Conservation (phyloP, 1,140 invertebrate genomes). For the Lepeophtheirus salmonis region DNA sequence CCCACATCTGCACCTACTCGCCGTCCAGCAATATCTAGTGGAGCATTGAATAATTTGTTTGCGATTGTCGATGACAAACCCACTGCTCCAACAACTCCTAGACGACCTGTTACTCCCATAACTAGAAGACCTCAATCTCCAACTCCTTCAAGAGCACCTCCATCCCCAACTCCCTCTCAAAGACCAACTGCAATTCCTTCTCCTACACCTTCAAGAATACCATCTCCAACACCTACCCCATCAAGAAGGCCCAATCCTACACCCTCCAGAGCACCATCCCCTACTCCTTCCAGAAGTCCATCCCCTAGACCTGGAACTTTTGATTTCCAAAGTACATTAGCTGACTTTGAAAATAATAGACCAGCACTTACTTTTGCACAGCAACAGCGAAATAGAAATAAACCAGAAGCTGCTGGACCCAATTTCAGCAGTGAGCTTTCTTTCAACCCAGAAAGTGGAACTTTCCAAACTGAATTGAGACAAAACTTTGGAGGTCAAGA, state of each 20-base stretch:
- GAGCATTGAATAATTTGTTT: constrained; percentile 11
- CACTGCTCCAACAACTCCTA: background rate
- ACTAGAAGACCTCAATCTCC: constrained; percentile 15
- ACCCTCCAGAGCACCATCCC: background rate
- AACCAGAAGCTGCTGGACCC: constrained; percentile 3
- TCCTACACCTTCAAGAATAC: constrained; percentile 10
- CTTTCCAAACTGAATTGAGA: constrained; percentile 21
- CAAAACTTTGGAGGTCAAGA: constrained; percentile 2
- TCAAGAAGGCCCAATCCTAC: constrained; percentile 7
- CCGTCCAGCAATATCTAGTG: background rate
- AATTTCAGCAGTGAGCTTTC: constrained; percentile 21
- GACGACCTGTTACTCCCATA: constrained; percentile 3
- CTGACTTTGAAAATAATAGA: background rate
- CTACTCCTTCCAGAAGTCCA: constrained; percentile 6
- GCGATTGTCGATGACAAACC: background rate
- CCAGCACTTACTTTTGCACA: constrained; percentile 20
- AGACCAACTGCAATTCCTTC: constrained; percentile 5
- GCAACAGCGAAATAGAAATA: constrained; percentile 9
- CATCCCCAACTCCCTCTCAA: constrained; percentile 13
- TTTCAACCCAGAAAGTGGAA: constrained; percentile 22
- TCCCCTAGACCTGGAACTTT: constrained; percentile 8
- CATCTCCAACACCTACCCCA: constrained; percentile 1
- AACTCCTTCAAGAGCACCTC: background rate
- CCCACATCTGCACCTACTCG: constrained; percentile 15
- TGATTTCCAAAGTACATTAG: constrained; percentile 13